Percentiles rank a stretch among this genome's conserved stretches.
These are phyloP conservation scores for Dorcus hopei DNA, from an alignment of 2,888 invertebrate genomes.

Conservation along the genomic window DNA sequence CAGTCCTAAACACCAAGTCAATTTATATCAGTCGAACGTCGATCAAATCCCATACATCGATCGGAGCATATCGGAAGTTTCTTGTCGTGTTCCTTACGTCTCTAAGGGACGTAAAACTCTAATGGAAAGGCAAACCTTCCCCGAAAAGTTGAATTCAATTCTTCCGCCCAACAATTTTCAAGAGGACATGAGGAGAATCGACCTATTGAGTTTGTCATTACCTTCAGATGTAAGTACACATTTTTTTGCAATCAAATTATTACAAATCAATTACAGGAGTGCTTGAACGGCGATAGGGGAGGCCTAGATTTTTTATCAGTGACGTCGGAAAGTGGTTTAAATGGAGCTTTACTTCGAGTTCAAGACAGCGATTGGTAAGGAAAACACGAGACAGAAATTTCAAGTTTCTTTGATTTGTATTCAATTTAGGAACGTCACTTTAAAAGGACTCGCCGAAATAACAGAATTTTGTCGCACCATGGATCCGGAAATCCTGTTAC, in stretches of 20 bases:
- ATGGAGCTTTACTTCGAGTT: slow-evolving; percentile 31
- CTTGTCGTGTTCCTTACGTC: not conserved
- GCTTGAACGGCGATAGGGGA: slow-evolving; percentile 7
- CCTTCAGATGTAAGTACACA: slow-evolving; percentile 20
- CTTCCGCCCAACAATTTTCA: slow-evolving; percentile 15
- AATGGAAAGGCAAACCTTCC: not conserved
- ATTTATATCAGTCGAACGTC: slow-evolving; percentile 3
- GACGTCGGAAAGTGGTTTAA: slow-evolving; percentile 21
- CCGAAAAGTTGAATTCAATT: not conserved
- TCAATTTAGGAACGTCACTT: slow-evolving; percentile 32
- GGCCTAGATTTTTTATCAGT: slow-evolving; percentile 8
- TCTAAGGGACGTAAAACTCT: slow-evolving; percentile 5
- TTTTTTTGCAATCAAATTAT: not conserved
- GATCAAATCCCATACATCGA: slow-evolving; percentile 21
- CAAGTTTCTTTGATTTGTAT: not conserved
- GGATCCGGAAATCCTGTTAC: slow-evolving; percentile 36
- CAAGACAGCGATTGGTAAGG: slow-evolving; percentile 38
- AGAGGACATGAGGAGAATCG: slow-evolving; percentile 22
- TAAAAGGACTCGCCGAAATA: slow-evolving; percentile 45
- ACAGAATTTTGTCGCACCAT: slow-evolving; percentile 37
- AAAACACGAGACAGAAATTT: slow-evolving; percentile 2
- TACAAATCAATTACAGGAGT: slow-evolving; percentile 13
- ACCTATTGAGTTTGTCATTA: slow-evolving; percentile 19
- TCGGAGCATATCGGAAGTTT: slow-evolving; percentile 17
- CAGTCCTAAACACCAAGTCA: slow-evolving; percentile 31